Conservation (phyloP, 1,140 invertebrate species). For the Pinna nobilis region DNA sequence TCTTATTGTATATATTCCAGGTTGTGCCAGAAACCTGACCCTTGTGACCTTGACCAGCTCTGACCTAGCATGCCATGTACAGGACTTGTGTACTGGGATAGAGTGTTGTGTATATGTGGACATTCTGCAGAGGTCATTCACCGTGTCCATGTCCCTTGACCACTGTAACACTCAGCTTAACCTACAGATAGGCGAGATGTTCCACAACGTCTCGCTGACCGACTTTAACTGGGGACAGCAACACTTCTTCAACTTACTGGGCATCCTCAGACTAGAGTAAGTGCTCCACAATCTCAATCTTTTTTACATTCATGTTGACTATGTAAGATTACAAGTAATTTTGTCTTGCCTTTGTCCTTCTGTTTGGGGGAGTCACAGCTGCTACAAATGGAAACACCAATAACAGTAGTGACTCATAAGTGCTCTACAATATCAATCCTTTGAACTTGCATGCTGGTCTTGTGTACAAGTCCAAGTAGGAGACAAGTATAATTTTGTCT, state of each 20-base stretch:
- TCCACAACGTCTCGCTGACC: constrained; percentile 13
- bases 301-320: not conserved
- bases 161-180: not conserved
- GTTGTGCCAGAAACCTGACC: not conserved
- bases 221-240: constrained; percentile 14
- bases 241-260: constrained; percentile 8
- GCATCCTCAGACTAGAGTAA: constrained; percentile 20
- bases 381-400: too few species aligned
- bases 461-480: too few species aligned
- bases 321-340: not conserved
- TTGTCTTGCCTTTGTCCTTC: too few species aligned
- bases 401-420: too few species aligned
- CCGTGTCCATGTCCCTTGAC: constrained; percentile 21
- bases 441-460: too few species aligned
- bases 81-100: constrained; percentile 39
- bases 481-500: too few species aligned
- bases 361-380: too few species aligned
- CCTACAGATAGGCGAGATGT: constrained; percentile 12
- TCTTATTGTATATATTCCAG: not conserved
- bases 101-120: constrained; percentile 30
- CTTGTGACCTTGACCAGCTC: constrained; percentile 5
- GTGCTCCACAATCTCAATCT: not conserved
- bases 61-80: constrained; percentile 29
- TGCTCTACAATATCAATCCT: too few species aligned
- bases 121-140: constrained; percentile 26